Conservation (phyloP, 2,888 invertebrate species). For the Agrotis exclamationis region DNA sequence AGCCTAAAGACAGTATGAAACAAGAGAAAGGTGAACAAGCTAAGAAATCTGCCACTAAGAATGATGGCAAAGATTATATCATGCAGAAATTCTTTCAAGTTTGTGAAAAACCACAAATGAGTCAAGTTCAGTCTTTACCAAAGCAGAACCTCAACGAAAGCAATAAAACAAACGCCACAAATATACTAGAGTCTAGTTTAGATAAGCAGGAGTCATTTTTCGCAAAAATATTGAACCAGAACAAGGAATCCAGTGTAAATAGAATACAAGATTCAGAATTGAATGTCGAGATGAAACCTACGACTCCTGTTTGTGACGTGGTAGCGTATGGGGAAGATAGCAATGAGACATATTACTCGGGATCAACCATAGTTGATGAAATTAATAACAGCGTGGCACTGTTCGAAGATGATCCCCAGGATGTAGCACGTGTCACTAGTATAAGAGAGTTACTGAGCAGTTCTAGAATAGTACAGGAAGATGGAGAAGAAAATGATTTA, state of each 20-base stretch:
- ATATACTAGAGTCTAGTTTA: slow-evolving; percentile 73
- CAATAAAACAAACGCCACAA: slow-evolving; percentile 28
- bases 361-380: slow-evolving; percentile 87
- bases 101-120: slow-evolving; percentile 44
- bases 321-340: slow-evolving; percentile 80
- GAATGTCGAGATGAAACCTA: slow-evolving; percentile 58
- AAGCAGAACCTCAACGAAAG: slow-evolving; percentile 7
- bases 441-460: slow-evolving; percentile 81
- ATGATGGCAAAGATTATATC: slow-evolving; percentile 78
- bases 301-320: slow-evolving; percentile 77
- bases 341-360: slow-evolving; percentile 84
- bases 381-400: slow-evolving; percentile 87
- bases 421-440: slow-evolving; percentile 76
- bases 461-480: slow-evolving; percentile 63
- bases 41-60: slow-evolving; percentile 48
- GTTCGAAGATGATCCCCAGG: slow-evolving; percentile 83
- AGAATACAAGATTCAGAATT: slow-evolving; percentile 33
- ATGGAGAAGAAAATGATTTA: slow-evolving; percentile 44
- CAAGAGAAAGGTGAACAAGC: slow-evolving; percentile 37
- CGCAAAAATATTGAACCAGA: slow-evolving; percentile 80
- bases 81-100: slow-evolving; percentile 77
- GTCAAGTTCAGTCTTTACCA: neutral
- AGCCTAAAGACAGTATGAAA: slow-evolving; percentile 55
- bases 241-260: slow-evolving; percentile 36
- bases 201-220: slow-evolving; percentile 88